Base-by-base conservation (phyloP, 1,140 invertebrate genomes). In the Maconellicoccus hirsutus region DNA sequence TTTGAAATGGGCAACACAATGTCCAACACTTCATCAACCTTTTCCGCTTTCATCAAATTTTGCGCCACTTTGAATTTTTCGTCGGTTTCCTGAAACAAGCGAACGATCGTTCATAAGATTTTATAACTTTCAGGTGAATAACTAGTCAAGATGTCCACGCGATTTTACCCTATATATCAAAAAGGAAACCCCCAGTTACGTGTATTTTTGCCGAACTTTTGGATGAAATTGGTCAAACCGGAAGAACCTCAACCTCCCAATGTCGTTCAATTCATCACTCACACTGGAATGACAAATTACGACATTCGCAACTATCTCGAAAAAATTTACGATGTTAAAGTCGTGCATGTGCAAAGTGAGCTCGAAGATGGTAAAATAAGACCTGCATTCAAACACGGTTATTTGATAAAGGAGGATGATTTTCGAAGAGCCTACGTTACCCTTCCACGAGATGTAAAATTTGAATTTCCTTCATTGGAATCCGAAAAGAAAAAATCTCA, bases 221-320 rank as follows among this genome's bases (percentile, higher is more conserved):
- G 90, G 89, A 89, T 98, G 87, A 97, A 95, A 81, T 75, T 97
- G 3, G 84, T 96, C 1, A 82, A 85, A 69, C 86, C 89, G 2
- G 75, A 78, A 4, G 76, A 83, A 39, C 52, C 76, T 0, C 81
- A 84, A 22, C 87, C 89, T 70, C 83, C 85, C 39, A 93, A 96
- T 82, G 77, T 89, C 59, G 89, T 94, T 0, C 82, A 87, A 63
- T 97, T 97, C 81, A 81, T 87, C 59, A 89, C 91, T 74, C 94
- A 94, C 4, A 88, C 90, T 79, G 86, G 92, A 82, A 94, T 95
- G 92, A 95, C 91, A 14, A 87, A 84, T 79, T 76, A 82, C 73
- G 95, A 98, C 80, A 83, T 98, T 0, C 89, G 87, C 79, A 94
- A 95, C 81, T 98, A 98, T 81, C 80, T 98, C 71, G 88, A 95